Conservation (phyloP, 2,797 vertebrate genomes). For the Eulemur coronatus region DNA sequence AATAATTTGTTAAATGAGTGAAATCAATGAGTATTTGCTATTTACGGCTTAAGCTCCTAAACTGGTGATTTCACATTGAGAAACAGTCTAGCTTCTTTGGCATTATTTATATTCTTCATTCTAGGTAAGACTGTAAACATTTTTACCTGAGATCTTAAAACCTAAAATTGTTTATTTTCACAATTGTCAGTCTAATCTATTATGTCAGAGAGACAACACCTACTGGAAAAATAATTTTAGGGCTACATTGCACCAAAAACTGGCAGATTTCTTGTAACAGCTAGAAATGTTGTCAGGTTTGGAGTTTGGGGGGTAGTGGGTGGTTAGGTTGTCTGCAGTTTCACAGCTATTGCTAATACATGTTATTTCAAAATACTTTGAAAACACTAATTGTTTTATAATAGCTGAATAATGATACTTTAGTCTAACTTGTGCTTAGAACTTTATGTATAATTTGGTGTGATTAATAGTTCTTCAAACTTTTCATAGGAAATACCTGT, state of each 20-base stretch:
- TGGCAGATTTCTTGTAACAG: constrained; percentile 38
- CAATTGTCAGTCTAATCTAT: constrained; percentile 47
- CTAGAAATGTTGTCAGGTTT: constrained; percentile 43
- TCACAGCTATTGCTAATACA: constrained; percentile 26
- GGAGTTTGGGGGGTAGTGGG: not conserved
- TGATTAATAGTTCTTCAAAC: not conserved
- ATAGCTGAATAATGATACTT: not conserved
- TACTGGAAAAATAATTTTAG: constrained; percentile 63
- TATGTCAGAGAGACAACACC: constrained; percentile 27
- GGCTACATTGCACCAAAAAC: constrained; percentile 52
- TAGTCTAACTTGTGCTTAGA: constrained; percentile 38
- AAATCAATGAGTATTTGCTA: not conserved
- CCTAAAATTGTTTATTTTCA: constrained; percentile 57
- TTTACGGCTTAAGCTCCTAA: not conserved
- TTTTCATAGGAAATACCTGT: constrained; percentile 29
- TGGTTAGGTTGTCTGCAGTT: constrained; percentile 53
- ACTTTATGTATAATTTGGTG: constrained; percentile 42
- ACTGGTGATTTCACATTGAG: constrained; percentile 46
- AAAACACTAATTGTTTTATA: constrained; percentile 41
- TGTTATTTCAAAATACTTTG: constrained; percentile 37
- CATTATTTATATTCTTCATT: constrained; percentile 57
- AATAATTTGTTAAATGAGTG: constrained; percentile 4
- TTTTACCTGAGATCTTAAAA: constrained; percentile 62
- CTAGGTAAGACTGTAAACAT: constrained; percentile 53
- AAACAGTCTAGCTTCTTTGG: constrained; percentile 38